phyloP scores from a whole-genome alignment of 2,113 vertebrate genomes.

The mouse (Mus musculus) region GRCm39 chr4:111175501-111176000 shows the following conservation, averaged over 20 bases:
- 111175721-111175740: neutral
- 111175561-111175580: neutral
- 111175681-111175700: neutral
- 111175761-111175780: neutral
- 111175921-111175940: neutral
- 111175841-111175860: neutral
- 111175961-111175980: too few relatives aligned
- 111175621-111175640: too few relatives aligned
- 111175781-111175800: neutral
- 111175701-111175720: neutral
- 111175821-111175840: neutral
- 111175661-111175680: neutral
- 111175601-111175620: neutral
- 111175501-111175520: neutral
- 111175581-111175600: neutral
- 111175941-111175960: too few relatives aligned
- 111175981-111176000: too few relatives aligned
- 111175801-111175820: neutral
- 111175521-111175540: neutral
- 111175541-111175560: neutral
- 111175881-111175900: neutral
- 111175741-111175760: neutral
- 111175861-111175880: neutral
- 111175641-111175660: neutral
- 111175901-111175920: neutral